Conservation (phyloP, 2,888 invertebrate species). For the Eristalinus aeneus region DNA sequence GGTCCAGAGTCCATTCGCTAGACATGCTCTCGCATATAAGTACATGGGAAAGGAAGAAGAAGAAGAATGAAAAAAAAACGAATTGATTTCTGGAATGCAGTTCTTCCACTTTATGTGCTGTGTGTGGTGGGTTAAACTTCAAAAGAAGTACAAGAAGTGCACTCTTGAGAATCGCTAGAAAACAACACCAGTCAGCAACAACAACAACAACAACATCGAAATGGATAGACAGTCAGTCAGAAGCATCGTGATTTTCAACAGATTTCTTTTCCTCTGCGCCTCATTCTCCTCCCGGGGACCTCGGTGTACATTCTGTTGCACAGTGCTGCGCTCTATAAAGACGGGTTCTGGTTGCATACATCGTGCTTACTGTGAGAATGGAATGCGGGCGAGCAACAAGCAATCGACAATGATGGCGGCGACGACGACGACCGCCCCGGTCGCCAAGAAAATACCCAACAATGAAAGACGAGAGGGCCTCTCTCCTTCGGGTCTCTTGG, state of each 20-base stretch:
- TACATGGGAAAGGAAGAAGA: conserved; percentile 26
- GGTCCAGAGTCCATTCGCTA: conserved; percentile 68
- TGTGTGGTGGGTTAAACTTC: conserved; percentile 65
- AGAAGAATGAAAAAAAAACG: conserved; percentile 3
- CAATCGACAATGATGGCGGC: conserved; percentile 13
- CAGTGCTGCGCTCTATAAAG: background rate
- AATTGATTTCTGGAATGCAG: conserved; percentile 64
- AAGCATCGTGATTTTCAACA: conserved; percentile 41
- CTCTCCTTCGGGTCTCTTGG: conserved; percentile 35
- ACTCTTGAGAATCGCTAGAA: conserved; percentile 58
- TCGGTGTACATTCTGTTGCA: background rate
- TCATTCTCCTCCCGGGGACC: conserved; percentile 9
- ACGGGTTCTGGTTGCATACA: conserved; percentile 52
- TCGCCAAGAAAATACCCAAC: conserved; percentile 46
- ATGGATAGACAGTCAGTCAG: background rate
- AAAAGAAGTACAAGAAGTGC: conserved; percentile 68
- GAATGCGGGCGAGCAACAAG: conserved; percentile 66
- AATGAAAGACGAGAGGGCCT: conserved; percentile 65
- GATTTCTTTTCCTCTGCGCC: conserved; percentile 26
- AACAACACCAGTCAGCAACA: conserved; percentile 23
- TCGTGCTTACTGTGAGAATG: conserved; percentile 68
- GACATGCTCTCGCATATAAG: conserved; percentile 49
- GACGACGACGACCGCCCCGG: conserved; percentile 45
- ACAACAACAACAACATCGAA: background rate
- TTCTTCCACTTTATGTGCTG: conserved; percentile 68